A percentile compares a stretch with the other conserved stretches of the same genome.
phyloP scores from a whole-genome alignment of 2,113 vertebrate species.

The Varanus salvator region DNA sequence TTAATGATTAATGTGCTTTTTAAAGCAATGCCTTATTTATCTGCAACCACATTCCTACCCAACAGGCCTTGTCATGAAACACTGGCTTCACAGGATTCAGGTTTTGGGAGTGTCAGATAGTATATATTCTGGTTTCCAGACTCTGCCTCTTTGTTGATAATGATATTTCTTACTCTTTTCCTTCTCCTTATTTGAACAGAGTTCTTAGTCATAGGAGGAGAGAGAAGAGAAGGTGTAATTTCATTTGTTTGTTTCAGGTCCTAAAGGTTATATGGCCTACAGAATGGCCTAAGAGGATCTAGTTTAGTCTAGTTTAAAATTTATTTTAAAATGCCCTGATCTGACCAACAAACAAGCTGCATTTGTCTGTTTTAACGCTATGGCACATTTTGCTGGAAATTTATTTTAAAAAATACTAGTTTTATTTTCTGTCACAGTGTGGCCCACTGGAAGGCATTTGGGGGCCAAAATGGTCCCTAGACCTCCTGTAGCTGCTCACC shows the following conservation, averaged over 20 bases:
- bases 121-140: background rate
- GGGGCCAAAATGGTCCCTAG: background rate
- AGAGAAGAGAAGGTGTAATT: background rate
- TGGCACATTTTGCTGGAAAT: no score
- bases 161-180: background rate
- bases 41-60: background rate
- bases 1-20: background rate
- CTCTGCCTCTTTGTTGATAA: background rate
- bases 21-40: background rate
- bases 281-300: background rate
- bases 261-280: background rate
- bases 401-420: no score
- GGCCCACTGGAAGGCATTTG: background rate
- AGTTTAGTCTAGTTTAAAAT: background rate
- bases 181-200: background rate
- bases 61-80: background rate
- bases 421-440: no score
- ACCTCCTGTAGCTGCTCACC: background rate
- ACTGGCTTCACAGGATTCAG: background rate
- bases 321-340: no score
- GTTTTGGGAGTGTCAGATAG: background rate
- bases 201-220: background rate
- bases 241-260: background rate
- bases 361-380: no score
- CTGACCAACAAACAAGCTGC: no score